Percentiles rank a stretch among this genome's conserved stretches.
phyloP scores from a whole-genome alignment of 2,113 vertebrate genomes.

The Bos taurus region DNA sequence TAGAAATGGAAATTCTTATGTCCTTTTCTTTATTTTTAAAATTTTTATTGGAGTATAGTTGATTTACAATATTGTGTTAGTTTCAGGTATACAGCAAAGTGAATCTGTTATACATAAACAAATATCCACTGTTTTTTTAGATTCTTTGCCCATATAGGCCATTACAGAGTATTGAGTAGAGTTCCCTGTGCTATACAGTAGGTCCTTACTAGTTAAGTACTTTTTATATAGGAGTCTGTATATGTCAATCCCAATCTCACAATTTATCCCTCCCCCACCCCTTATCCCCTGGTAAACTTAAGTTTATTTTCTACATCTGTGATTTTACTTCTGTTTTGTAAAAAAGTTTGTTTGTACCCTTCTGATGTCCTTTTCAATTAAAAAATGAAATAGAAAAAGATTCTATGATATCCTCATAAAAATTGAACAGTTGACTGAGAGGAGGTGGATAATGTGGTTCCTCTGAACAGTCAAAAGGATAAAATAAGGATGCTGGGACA shows the following conservation, averaged over 20 bases:
- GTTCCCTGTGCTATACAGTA: not conserved
- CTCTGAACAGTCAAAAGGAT: not conserved
- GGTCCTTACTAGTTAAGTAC: not conserved
- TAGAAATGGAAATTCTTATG: not conserved
- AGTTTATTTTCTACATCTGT: not conserved
- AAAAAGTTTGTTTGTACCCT: not conserved
- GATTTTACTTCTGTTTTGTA: not conserved
- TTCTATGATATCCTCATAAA: not conserved
- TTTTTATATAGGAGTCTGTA: not conserved
- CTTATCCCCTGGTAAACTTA: not conserved
- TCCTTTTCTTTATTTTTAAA: not conserved
- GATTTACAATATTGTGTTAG: not conserved
- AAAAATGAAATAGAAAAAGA: conserved; percentile 21
- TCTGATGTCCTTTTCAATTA: not conserved
- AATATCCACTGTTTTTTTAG: not conserved
- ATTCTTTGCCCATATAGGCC: not conserved
- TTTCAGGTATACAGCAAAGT: not conserved
- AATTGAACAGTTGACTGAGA: not conserved
- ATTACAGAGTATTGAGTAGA: not conserved
- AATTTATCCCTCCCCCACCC: not conserved
- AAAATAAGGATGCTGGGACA: not conserved
- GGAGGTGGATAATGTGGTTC: not conserved
- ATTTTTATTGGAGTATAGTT: not conserved
- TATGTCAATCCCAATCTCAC: not conserved
- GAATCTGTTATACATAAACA: not conserved